Evolutionary conservation across 1,140 invertebrate species (phyloP).

Genomic region (Pectinophora gossypiella): DNA sequence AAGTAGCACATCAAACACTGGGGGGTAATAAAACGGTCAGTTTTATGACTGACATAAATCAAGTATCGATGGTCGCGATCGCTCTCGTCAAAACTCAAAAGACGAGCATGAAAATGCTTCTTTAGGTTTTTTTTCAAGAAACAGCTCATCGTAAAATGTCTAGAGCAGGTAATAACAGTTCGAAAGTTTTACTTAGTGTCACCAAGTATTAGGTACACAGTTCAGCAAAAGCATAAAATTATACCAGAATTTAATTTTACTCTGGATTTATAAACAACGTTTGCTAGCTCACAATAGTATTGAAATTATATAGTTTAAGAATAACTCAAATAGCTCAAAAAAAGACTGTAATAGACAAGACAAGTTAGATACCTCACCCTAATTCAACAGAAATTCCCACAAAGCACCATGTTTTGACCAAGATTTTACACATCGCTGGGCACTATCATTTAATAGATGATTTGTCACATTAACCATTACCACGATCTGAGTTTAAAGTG

Average conservation of each 20-base stretch:
- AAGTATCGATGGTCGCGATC: slow-evolving; percentile 30
- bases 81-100: background rate
- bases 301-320: too few species aligned
- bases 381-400: slow-evolving; percentile 25
- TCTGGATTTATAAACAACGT: too few species aligned
- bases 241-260: too few species aligned
- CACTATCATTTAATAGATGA: slow-evolving; percentile 10
- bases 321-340: too few species aligned
- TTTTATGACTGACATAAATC: slow-evolving; percentile 47
- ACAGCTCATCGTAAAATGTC: too few species aligned
- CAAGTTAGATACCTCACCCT: too few species aligned
- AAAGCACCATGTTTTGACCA: slow-evolving; percentile 22
- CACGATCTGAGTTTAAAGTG: background rate
- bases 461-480: slow-evolving; percentile 10
- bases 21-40: slow-evolving; percentile 41
- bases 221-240: too few species aligned
- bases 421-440: slow-evolving; percentile 18
- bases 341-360: too few species aligned
- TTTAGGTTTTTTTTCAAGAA: slow-evolving; percentile 10
- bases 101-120: slow-evolving; percentile 14
- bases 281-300: too few species aligned
- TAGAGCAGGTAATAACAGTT: too few species aligned
- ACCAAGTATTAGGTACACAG: too few species aligned
- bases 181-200: too few species aligned
- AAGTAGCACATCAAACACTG: slow-evolving; percentile 40